phyloP scores from a whole-genome alignment of 2,888 invertebrate species.

The Scaptomyza flava region DNA sequence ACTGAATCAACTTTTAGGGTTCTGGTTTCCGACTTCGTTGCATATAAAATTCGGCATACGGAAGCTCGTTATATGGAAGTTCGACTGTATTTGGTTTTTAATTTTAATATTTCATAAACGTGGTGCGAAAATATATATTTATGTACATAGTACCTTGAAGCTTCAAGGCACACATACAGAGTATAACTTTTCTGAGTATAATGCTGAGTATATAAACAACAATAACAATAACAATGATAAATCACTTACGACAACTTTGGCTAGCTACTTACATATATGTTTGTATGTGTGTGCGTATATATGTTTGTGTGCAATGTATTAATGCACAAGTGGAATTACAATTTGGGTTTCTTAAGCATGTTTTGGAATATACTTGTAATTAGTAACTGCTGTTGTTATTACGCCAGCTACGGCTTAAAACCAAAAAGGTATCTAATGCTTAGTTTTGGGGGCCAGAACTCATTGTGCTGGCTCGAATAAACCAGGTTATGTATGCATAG shows the following conservation, averaged over 20 bases:
- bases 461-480: not conserved
- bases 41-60: too few relatives aligned
- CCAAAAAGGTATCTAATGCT: conserved; percentile 6
- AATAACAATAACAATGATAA: conserved; percentile 61
- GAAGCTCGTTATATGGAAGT: too few relatives aligned
- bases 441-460: conserved; percentile 9
- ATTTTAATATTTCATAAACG: not conserved
- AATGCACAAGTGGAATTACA: conserved; percentile 75
- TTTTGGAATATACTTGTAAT: conserved; percentile 57
- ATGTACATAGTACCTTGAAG: not conserved
- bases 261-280: conserved; percentile 7
- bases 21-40: too few relatives aligned
- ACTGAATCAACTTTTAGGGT: too few relatives aligned
- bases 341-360: conserved; percentile 58
- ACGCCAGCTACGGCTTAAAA: conserved; percentile 26
- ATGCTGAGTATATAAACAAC: conserved; percentile 31
- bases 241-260: conserved; percentile 68
- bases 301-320: conserved; percentile 49
- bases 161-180: not conserved
- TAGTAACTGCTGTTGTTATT: conserved; percentile 33
- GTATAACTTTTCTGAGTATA: conserved; percentile 1
- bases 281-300: conserved; percentile 16
- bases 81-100: too few relatives aligned
- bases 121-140: not conserved
- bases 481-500: conserved; percentile 25